A percentile compares a stretch with the other conserved stretches of the same genome.
These are phyloP conservation scores for Conus ventricosus DNA, from an alignment of 1,140 invertebrate species.

Conservation along the genomic window DNA sequence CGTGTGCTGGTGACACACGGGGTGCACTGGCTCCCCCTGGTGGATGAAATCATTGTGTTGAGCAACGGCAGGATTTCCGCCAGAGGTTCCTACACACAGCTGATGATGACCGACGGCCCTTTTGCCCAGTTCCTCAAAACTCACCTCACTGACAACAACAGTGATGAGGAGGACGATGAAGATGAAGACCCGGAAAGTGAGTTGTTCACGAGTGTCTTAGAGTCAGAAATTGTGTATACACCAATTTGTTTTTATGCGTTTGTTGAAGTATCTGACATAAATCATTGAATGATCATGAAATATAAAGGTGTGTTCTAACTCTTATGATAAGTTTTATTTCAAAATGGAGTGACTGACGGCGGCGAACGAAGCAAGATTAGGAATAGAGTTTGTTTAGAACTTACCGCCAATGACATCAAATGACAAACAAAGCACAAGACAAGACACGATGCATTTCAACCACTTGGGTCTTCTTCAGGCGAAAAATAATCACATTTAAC, in stretches of 20 bases:
- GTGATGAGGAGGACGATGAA: constrained; percentile 38
- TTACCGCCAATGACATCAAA: no score
- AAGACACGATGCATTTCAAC: no score
- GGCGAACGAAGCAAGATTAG: no score
- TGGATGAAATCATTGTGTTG: constrained; percentile 79
- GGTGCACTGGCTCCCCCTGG: constrained; percentile 67
- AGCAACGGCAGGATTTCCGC: constrained; percentile 69
- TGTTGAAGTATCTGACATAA: no score
- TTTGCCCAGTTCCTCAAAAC: constrained; percentile 69
- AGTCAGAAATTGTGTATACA: not conserved
- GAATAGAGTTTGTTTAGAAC: no score
- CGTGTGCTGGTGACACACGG: constrained; percentile 72
- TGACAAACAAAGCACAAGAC: no score
- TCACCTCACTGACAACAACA: constrained; percentile 51
- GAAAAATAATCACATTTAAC: no score
- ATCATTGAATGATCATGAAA: no score
- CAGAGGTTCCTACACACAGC: constrained; percentile 67
- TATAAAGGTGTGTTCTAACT: no score
- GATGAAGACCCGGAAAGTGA: constrained; percentile 58
- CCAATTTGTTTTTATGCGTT: constrained; percentile 60
- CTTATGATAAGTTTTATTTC: no score
- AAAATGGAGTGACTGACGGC: no score
- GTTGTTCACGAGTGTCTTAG: not conserved
- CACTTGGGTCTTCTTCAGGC: no score
- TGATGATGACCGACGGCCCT: constrained; percentile 71